Percentiles rank a stretch among this genome's conserved stretches.
Conservation (phyloP, 2,113 vertebrate genomes). For the Gnathonemus echidnorhynchus region DNA sequence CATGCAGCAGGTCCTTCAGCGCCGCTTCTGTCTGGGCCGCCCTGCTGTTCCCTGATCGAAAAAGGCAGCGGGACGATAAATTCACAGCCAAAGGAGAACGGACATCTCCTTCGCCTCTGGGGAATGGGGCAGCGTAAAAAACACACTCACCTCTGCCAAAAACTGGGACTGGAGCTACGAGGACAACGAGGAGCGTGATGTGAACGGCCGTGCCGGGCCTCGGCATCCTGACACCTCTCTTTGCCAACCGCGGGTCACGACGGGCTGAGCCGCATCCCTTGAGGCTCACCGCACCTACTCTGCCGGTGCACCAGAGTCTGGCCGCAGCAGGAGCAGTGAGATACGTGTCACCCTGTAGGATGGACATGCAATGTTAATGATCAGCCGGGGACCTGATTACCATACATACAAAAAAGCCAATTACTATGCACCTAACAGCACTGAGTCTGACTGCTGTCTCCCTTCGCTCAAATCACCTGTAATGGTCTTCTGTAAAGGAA, state of each 20-base stretch:
- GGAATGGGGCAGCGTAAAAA: background rate
- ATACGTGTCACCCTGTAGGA: slow-evolving; percentile 46
- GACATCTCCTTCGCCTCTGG: background rate
- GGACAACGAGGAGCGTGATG: slow-evolving; percentile 41
- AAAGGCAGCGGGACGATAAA: background rate
- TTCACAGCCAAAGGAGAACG: no score
- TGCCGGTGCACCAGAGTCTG: slow-evolving; percentile 23
- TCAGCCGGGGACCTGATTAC: slow-evolving; percentile 40
- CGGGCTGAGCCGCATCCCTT: slow-evolving; percentile 21
- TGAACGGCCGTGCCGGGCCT: slow-evolving; percentile 36
- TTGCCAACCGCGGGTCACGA: slow-evolving; percentile 41
- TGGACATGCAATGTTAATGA: slow-evolving; percentile 61
- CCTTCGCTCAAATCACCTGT: background rate
- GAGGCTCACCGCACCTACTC: background rate
- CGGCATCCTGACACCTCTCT: slow-evolving; percentile 49
- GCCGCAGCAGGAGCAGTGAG: slow-evolving; percentile 35
- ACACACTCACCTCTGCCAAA: slow-evolving; percentile 50
- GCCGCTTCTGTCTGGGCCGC: slow-evolving; percentile 43
- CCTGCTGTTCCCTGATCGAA: slow-evolving; percentile 34
- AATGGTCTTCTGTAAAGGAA: background rate
- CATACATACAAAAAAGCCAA: background rate
- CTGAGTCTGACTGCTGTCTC: background rate
- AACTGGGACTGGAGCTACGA: slow-evolving; percentile 42
- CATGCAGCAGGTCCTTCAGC: slow-evolving; percentile 55
- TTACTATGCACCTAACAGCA: background rate